A percentile compares a stretch with the other conserved stretches of the same genome.
Evolutionary conservation across 2,113 vertebrate genomes (phyloP).

Genomic region (Neomonachus schauinslandi): DNA sequence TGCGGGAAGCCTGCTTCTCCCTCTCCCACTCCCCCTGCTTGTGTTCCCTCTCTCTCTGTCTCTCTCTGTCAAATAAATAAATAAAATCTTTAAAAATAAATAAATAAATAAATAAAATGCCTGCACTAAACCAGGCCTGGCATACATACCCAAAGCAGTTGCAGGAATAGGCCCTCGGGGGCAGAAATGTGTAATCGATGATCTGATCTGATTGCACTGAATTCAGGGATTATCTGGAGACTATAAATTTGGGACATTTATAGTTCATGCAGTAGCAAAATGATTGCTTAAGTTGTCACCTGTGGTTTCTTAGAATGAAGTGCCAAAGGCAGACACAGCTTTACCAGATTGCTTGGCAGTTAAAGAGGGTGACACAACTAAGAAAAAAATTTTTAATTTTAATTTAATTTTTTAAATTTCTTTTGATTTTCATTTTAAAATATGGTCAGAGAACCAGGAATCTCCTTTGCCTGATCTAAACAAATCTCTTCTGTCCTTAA

Average conservation of each 20-base stretch:
- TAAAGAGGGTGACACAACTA: neutral
- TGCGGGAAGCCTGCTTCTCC: too few species aligned
- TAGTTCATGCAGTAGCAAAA: neutral
- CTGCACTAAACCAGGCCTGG: neutral
- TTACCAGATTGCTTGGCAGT: neutral
- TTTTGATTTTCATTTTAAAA: neutral
- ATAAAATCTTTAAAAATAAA: too few species aligned
- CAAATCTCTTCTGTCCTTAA: neutral
- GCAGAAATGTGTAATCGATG: neutral
- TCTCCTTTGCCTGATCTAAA: neutral
- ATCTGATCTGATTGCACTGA: neutral
- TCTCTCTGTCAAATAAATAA: too few species aligned
- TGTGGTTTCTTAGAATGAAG: neutral
- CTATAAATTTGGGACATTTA: neutral
- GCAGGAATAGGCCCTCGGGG: neutral
- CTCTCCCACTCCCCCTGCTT: too few species aligned
- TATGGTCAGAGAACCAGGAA: neutral
- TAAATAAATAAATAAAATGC: too few species aligned
- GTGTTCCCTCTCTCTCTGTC: too few species aligned
- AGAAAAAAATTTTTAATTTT: conserved; percentile 18
- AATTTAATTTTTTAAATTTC: neutral
- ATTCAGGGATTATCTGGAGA: neutral
- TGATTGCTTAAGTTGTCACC: neutral
- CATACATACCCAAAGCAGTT: neutral
- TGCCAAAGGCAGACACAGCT: neutral